Percentiles rank a stretch among this genome's conserved stretches.
phyloP scores from a whole-genome alignment of 1,140 invertebrate species.

The Calephelis nemesis region DNA sequence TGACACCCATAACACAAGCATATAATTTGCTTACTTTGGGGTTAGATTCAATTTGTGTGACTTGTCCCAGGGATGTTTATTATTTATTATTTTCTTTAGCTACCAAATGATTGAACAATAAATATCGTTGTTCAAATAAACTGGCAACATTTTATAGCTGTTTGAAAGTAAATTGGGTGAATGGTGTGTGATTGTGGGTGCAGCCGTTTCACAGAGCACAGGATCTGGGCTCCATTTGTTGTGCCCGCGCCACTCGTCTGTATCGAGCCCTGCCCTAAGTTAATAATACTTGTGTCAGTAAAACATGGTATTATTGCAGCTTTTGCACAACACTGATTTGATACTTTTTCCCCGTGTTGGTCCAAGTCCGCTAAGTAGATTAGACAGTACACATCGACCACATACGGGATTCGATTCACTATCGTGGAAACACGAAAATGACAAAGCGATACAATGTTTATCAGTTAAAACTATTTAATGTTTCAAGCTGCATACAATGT shows the following conservation, averaged over 20 bases:
- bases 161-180: conserved; percentile 10
- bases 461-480: too few relatives aligned
- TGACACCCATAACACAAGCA: too few relatives aligned
- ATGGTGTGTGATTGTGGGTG: conserved; percentile 35
- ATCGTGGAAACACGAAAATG: conserved; percentile 23
- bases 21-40: too few relatives aligned
- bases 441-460: conserved; percentile 4
- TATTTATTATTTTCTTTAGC: too few relatives aligned
- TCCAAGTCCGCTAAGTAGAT: too few relatives aligned
- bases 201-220: conserved; percentile 55
- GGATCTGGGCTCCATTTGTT: conserved; percentile 70
- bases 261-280: conserved; percentile 39
- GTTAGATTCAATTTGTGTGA: too few relatives aligned
- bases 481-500: too few relatives aligned
- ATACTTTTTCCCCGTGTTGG: too few relatives aligned
- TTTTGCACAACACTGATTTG: not conserved
- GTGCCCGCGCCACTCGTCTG: conserved; percentile 45
- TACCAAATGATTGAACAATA: too few relatives aligned
- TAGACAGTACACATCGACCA: conserved; percentile 15
- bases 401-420: conserved; percentile 31
- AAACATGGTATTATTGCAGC: not conserved
- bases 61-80: too few relatives aligned
- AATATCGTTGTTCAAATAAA: not conserved
- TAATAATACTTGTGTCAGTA: conserved; percentile 7
- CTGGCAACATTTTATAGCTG: not conserved